Evolutionary conservation across 1,140 invertebrate species (phyloP).

Genomic region (Zaprionus capensis): DNA sequence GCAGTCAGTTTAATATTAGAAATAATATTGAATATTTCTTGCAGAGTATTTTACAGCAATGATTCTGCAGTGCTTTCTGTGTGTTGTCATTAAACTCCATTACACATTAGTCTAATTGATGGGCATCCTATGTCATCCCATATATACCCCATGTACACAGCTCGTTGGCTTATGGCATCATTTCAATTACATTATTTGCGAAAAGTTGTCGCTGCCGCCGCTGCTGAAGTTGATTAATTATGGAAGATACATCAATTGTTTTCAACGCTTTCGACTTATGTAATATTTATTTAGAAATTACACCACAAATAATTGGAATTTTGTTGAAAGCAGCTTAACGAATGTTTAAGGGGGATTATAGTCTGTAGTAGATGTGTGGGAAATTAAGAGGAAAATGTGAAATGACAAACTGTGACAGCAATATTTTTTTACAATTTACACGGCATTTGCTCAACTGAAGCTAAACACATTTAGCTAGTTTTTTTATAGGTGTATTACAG

Average conservation of each 20-base stretch:
- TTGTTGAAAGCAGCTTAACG: conserved; percentile 8
- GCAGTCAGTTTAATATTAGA: neutral
- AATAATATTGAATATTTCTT: neutral
- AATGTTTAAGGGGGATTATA: neutral
- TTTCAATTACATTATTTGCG: conserved; percentile 34
- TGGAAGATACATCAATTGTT: conserved; percentile 37
- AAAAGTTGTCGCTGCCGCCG: conserved; percentile 10
- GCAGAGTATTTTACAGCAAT: neutral
- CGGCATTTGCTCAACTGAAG: neutral
- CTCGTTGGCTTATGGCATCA: neutral
- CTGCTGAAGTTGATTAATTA: conserved; percentile 37
- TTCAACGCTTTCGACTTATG: conserved; percentile 6
- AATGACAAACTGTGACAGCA: too few relatives aligned
- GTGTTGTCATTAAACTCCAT: conserved; percentile 2
- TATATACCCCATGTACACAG: conserved; percentile 11
- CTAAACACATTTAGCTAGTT: neutral
- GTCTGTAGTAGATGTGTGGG: neutral
- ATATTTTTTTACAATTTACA: too few relatives aligned
- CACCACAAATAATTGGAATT: conserved; percentile 16
- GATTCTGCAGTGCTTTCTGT: neutral
- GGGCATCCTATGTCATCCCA: conserved; percentile 5
- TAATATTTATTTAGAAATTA: conserved; percentile 25
- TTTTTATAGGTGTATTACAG: neutral
- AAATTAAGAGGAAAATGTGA: too few relatives aligned
- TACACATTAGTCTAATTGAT: conserved; percentile 43